Evolutionary conservation across 2,797 vertebrate species (phyloP).

Genomic region (Gallinago solitaria): DNA sequence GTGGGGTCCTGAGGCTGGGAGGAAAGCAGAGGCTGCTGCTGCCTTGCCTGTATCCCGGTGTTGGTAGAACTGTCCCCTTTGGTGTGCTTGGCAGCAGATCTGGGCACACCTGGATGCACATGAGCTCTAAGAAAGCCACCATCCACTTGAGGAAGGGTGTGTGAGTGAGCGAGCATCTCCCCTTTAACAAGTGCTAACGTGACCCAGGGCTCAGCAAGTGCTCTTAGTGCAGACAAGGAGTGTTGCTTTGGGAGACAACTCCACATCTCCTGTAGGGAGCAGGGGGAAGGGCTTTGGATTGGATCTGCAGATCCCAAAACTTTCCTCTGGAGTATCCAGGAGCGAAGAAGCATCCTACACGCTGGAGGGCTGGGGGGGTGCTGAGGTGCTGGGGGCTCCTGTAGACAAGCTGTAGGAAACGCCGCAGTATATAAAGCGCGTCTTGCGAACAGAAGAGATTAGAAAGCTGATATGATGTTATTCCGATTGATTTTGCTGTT

Average conservation of each 20-base stretch:
- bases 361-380: fast-evolving
- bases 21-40: not conserved
- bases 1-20: fast-evolving
- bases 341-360: fast-evolving
- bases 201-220: not conserved
- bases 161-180: not conserved
- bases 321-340: not conserved
- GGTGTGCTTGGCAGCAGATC: not conserved
- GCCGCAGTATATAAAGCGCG: constrained; percentile 49
- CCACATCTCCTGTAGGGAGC: fast-evolving
- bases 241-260: not conserved
- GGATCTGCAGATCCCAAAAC: not conserved
- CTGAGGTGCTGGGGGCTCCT: not conserved
- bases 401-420: constrained; percentile 31
- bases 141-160: fast-evolving
- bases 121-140: fast-evolving
- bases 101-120: not conserved
- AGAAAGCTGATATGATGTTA: constrained; percentile 71
- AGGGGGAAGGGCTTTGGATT: not conserved
- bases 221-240: fast-evolving
- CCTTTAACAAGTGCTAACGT: not conserved
- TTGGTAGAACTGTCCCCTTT: not conserved
- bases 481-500: constrained; percentile 78
- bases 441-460: constrained; percentile 63
- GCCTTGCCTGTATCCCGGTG: fast-evolving